Conservation (phyloP, 2,113 vertebrate genomes). For the Panthera uncia region DNA sequence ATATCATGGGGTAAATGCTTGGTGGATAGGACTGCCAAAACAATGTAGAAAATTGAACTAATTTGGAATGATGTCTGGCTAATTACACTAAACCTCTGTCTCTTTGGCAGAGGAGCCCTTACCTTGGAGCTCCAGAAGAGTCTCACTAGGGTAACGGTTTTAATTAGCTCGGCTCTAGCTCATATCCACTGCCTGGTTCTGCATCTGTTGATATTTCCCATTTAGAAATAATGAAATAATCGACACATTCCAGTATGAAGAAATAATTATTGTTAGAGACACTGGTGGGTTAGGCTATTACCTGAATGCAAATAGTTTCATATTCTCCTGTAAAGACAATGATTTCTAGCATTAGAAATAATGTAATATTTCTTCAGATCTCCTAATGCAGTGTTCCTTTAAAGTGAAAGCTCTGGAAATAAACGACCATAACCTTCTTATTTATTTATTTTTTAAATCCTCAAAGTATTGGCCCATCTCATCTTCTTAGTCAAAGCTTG, state of each 20-base stretch:
- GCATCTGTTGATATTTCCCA: constrained; percentile 66
- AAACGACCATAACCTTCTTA: not conserved
- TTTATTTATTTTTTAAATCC: constrained; percentile 66
- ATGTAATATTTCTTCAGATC: constrained; percentile 39
- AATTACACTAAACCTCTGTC: constrained; percentile 73
- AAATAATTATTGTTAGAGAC: constrained; percentile 55
- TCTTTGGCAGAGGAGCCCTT: constrained; percentile 65
- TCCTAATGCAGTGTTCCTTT: constrained; percentile 35
- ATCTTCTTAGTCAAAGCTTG: constrained; percentile 76
- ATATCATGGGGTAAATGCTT: constrained; percentile 46
- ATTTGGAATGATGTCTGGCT: constrained; percentile 74
- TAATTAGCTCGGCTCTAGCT: constrained; percentile 65
- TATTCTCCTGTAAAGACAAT: constrained; percentile 22
- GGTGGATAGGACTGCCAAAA: constrained; percentile 54
- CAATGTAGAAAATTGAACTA: constrained; percentile 59
- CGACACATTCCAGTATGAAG: constrained; percentile 43
- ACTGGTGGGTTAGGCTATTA: not conserved
- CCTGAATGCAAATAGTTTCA: constrained; percentile 19
- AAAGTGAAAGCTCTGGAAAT: constrained; percentile 57
- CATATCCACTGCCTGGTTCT: constrained; percentile 26
- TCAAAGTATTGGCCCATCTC: constrained; percentile 57
- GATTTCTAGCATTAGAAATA: constrained; percentile 54
- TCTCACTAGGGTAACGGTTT: constrained; percentile 65
- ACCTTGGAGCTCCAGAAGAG: constrained; percentile 59
- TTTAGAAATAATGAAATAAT: constrained; percentile 62